phyloP scores from a whole-genome alignment of 2,113 vertebrate genomes.

The Amphiprion percula region DNA sequence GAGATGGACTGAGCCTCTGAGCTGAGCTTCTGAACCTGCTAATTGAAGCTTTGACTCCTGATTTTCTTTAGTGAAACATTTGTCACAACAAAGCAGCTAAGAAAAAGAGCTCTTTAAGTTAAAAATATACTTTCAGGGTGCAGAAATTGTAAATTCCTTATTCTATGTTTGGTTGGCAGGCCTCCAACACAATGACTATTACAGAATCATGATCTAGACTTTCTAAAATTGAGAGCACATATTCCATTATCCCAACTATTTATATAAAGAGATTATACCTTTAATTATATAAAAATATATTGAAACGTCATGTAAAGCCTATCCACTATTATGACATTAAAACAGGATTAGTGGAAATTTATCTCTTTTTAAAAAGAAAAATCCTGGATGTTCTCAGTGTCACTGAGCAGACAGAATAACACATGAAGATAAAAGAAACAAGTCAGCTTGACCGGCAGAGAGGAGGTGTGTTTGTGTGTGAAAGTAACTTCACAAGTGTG shows the following conservation, averaged over 20 bases:
- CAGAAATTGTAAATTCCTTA: not conserved
- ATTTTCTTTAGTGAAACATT: slow-evolving; percentile 36
- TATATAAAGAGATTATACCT: not conserved
- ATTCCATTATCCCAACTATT: not conserved
- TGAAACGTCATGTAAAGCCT: not conserved
- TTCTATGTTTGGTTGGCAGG: not conserved
- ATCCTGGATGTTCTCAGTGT: not conserved
- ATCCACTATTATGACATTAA: no score
- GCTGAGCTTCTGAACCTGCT: slow-evolving; percentile 32
- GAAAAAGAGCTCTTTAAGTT: not conserved
- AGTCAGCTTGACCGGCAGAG: not conserved
- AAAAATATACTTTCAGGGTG: not conserved
- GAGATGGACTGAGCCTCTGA: not conserved
- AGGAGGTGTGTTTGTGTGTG: not conserved
- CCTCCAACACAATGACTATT: not conserved
- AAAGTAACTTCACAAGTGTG: not conserved
- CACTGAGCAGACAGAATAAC: not conserved
- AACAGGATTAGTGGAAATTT: not conserved
- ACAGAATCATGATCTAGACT: not conserved
- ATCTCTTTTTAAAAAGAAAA: not conserved
- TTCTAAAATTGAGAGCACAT: not conserved
- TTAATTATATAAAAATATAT: not conserved
- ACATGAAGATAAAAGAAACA: not conserved
- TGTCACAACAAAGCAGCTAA: slow-evolving; percentile 22
- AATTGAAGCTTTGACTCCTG: slow-evolving; percentile 16